A percentile compares a stretch with the other conserved stretches of the same genome.
Evolutionary conservation across 37 sponge, comb jelly and placozoan species (phyloP).

Genomic region (Cliona cf. orientalis): DNA sequence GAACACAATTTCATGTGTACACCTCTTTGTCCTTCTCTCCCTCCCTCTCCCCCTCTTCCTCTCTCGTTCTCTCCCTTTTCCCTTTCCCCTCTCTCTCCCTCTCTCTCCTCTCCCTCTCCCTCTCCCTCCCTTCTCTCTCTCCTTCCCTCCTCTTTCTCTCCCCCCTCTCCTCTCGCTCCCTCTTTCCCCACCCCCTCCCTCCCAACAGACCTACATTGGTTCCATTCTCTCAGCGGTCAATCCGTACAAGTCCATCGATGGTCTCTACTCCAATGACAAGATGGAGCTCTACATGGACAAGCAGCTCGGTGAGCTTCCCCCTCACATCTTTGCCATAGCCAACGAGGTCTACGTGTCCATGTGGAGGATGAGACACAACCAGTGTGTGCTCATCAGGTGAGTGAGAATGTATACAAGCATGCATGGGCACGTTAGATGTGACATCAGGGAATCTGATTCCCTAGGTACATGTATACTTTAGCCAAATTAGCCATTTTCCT

Average conservation of each 20-base stretch:
- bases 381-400: constrained; percentile 98
- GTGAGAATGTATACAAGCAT: not conserved
- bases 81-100: too few species aligned
- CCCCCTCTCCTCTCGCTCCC: constrained; percentile 10
- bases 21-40: too few species aligned
- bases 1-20: too few species aligned
- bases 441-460: too few species aligned
- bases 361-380: constrained; percentile 95
- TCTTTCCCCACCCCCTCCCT: constrained; percentile 9
- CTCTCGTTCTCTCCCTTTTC: too few species aligned
- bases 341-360: constrained; percentile 93
- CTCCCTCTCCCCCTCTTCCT: too few species aligned
- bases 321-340: constrained; percentile 97
- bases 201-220: constrained; percentile 91
- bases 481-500: too few species aligned
- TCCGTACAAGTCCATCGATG: constrained; percentile 88
- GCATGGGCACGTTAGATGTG: too few species aligned
- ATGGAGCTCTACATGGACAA: constrained; percentile 83
- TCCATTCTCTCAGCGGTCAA: constrained; percentile 95
- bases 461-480: too few species aligned
- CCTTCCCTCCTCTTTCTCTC: not conserved
- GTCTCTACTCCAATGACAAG: constrained; percentile 74
- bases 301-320: constrained; percentile 92
- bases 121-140: too few species aligned
- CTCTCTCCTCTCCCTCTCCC: too few species aligned